Base-by-base conservation (phyloP, 2,113 vertebrate genomes). In the Taxidea taxus region DNA sequence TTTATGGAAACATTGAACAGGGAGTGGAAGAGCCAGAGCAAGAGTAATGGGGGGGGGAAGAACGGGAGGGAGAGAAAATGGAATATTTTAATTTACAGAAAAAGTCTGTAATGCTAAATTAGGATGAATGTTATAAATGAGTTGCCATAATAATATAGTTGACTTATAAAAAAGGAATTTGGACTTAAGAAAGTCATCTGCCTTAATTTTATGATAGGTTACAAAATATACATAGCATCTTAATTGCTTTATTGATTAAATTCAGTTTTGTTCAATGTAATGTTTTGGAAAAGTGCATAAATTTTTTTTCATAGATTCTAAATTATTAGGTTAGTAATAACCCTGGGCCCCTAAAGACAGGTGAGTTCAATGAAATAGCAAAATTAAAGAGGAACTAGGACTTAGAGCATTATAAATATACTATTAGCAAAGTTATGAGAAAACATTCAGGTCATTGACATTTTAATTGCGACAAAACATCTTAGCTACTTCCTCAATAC, bases 211-310 rank as follows among this genome's bases (percentile, higher is more conserved):
- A 4, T 51, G 75, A 23, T 74, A 80, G 42, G 34, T 34, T 87
- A 54, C 2, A 21, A 74, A 62, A 23, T 75, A 34, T 21, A 90
- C 29, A 34, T 66, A 66, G 31, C 14, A 86, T 68, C 74, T 68
- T 78, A 90, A 80, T 85, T 95, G 27, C 27, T 90, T 60, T 94
- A 5, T 51, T 92, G 64, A 92, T 92, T 89, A 81, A 47, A 58
- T 80, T 84, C 15, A 58, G 34, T 92, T 89, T 62, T 77, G 64
- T 90, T 56, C 12, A 34, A n/a, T 31, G 9, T 27, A 47, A 39
- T 80, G 9, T 84, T 92, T 72, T 90, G 58, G 29, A 86, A 92
- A 96, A 56, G 11, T 27, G 8, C 44, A 7, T 42, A 31, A 47
- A 16, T 64, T 29, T 87, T 85, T 75, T 88, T 80, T 39, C 3